Evolutionary conservation across 2,113 vertebrate species (phyloP), one percentile per base, ranked within the genome.

Genomic region (Microcebus murinus): DNA sequence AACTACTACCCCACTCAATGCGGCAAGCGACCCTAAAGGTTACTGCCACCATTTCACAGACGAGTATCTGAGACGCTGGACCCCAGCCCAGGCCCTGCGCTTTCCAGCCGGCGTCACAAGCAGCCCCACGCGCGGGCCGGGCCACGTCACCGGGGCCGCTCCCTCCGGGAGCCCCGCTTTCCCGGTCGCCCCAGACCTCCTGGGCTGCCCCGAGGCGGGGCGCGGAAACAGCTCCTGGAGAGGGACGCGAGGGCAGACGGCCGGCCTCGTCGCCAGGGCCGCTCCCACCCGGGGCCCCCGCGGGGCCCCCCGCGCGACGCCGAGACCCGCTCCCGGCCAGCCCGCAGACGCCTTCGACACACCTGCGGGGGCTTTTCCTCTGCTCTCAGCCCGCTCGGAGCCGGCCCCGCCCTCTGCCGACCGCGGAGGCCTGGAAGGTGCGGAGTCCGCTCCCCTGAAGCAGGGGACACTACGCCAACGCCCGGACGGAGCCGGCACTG

Each of bases 311-410:
- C 23, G 68, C 76, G 21, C 68, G 9, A 25, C 0, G 82, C 42
- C 1, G 2, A 55, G 31, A 20, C 34, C 55, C 21, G 11, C 50
- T 18, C 5, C 79, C 34, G 6, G 2, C 7, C 11, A 9, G 12
- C 11, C n/a, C 36, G 36, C 48, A 0, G n/a, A 3, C 17, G 68
- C 90, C 76, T 14, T 6, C 0, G 2, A 94, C 91, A 81, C 94
- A 93, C 92, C 92, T 87, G 90, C 85, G 2, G 61, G 50, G 36
- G 25, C 61, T 8, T 50, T 8, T 8, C 59, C 87, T 65, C 1
- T 0, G 57, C 45, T 52, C 42, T 31, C 0, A 0, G 76, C n/a
- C n/a, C 0, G 70, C 73, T 12, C 36, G 0, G 31, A 4, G 4
- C 15, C 23, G 88, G 63, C 90, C 71, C 70, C n/a, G 39, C 57